Evolutionary conservation across 92 coral and sea anemone genomes (phyloP), one percentile per base, ranked within the genome.

Genomic region (Hydrozoanthus gracilis): DNA sequence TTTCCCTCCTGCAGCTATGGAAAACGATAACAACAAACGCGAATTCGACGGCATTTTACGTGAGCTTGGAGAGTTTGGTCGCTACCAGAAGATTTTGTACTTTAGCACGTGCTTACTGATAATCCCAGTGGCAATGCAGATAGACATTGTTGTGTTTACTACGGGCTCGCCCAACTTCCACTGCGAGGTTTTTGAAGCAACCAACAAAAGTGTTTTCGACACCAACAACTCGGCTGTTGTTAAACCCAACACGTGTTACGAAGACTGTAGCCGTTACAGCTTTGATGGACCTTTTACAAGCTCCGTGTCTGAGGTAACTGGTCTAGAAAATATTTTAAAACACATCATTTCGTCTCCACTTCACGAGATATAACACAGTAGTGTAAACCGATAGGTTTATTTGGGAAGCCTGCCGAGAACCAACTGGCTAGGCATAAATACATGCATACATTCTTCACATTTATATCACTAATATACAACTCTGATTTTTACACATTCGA

Each of bases 151-250:
- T 56, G 58, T 90, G 11, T 91, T 91, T 35, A 84, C 86, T 39
- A 88, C 82, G 44, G 93, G 93, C 8, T 69, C 91, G 4, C 93
- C 93, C 3, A 88, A 88, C 91, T 91, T 77, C 64, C 91, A 87
- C 71, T 91, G 93, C 65, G 45, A 17, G 20, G 51, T 16, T 9
- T 66, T 80, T 65, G 85, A n/a, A 6, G 35, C 85, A 18, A 10
- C 64, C 11, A 80, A 80, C 65, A 47, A 48, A 48, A 48, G 45
- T 80, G 35, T 20, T 66, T 18, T 17, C 3, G 27, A 18, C 18
- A 45, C 5, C 73, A 68, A 68, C 73, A 5, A 18, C 5, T 64
- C 60, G 44, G 55, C 11, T 45, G 45, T 5, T 49, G 73, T 49
- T 44, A 46, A 79, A 64, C 73, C 84, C 6, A 79, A 79, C 73